A percentile compares a stretch with the other conserved stretches of the same genome.
Evolutionary conservation across 2,888 invertebrate genomes (phyloP).

Genomic region (Megastigmus dorsalis): DNA sequence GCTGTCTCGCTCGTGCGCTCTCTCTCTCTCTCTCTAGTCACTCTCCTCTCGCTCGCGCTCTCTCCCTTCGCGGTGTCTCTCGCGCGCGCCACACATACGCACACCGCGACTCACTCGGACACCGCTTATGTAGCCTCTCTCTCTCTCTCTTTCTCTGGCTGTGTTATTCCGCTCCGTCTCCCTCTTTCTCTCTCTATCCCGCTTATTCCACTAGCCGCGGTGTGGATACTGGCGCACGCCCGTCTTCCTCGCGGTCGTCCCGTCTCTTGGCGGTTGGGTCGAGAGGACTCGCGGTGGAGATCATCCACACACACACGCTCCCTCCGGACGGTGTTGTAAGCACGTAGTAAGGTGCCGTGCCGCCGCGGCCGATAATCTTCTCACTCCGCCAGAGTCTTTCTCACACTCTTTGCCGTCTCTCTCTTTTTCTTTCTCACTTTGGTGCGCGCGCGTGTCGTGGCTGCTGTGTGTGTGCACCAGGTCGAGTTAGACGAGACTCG

Average conservation of each 20-base stretch:
- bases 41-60: constrained; percentile 23
- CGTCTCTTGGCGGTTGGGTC: neutral
- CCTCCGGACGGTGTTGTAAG: constrained; percentile 25
- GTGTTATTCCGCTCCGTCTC: constrained; percentile 17
- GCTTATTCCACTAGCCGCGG: too few relatives aligned
- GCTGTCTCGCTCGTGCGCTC: constrained; percentile 42
- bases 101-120: neutral
- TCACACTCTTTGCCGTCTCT: constrained; percentile 15
- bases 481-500: constrained; percentile 15
- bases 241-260: constrained; percentile 9
- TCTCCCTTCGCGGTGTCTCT: constrained; percentile 30
- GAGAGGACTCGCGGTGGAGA: constrained; percentile 14
- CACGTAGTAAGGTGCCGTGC: constrained; percentile 46
- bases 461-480: constrained; percentile 23
- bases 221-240: neutral
- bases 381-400: constrained; percentile 39
- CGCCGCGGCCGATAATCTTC: constrained; percentile 50
- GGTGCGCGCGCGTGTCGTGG: neutral
- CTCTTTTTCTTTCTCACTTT: neutral
- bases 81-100: neutral
- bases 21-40: constrained; percentile 42
- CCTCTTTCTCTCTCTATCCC: neutral
- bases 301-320: constrained; percentile 15
- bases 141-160: constrained; percentile 4
- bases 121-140: constrained; percentile 2